Base-by-base conservation (phyloP, 2,888 invertebrate species). In the Rapana venosa region DNA sequence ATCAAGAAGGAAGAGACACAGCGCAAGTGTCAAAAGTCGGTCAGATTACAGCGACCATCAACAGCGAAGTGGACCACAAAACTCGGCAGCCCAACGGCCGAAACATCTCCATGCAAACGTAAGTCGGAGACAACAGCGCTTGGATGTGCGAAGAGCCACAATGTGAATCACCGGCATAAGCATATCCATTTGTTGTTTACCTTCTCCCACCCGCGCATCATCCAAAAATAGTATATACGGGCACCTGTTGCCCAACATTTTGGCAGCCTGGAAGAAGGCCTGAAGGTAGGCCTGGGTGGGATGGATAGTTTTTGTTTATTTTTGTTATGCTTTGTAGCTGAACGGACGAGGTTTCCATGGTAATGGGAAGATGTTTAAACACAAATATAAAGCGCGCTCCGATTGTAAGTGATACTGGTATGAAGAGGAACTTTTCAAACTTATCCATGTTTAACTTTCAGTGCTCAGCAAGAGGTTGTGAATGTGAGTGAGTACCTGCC, bases 1-100 rank as follows among this genome's bases (percentile, higher is more conserved):
- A 91, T 91, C 93, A 88, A 93, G 94, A 90, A 93, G 94, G 87
- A 95, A 94, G 90, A 91, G 94, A 88, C 92, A 94, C 88, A 87
- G 92, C 47, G 92, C 93, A 30, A 92, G 94, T 66, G 90, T 89
- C 56, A 93, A 93, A 92, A 92, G 92, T 90, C 93, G 94, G 90
- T 91, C 92, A 90, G 94, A 94, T 91, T 92, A 92, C 91, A 92
- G 92, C 47, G 93, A 93, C 90, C 92, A 92, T 90, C 91, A 90
- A 17, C 91, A 93, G 88, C 92, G 93, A 88, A 88, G 86, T 58
- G 81, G 88, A 74, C 77, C 87, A 36, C 89, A 85, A 86, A 87
- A 88, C 70, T 81, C 89, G 26, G 87, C 81, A 66, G 90, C 90
- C n/a, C 90, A 91, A 86, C 90, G 92, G 81, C 89, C 87, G 77